Evolutionary conservation across 2,113 vertebrate species (phyloP).

Genomic region (Ahaetulla prasina): DNA sequence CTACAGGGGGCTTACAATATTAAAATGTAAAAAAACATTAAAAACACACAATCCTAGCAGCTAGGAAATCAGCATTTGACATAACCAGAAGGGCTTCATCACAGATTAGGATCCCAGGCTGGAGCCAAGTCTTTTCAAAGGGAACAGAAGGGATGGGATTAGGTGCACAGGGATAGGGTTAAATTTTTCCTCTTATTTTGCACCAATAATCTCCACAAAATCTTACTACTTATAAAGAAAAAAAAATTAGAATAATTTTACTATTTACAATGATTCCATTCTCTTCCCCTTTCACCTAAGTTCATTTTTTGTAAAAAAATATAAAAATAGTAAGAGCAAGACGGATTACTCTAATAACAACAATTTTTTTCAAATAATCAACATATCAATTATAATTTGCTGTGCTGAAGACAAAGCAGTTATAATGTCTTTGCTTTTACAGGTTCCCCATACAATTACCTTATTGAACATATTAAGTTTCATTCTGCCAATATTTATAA

Average conservation of each 20-base stretch:
- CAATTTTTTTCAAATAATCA: constrained; percentile 41
- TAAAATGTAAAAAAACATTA: no score
- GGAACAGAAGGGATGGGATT: background rate
- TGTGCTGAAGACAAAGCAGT: constrained; percentile 37
- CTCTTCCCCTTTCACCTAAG: background rate
- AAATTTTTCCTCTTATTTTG: background rate
- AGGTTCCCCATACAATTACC: constrained; percentile 3
- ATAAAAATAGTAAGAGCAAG: background rate
- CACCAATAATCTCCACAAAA: background rate
- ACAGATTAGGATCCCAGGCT: no score
- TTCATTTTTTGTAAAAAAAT: constrained; percentile 20
- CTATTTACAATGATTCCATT: constrained; percentile 18
- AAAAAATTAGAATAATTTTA: constrained; percentile 4
- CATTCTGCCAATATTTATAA: constrained; percentile 3
- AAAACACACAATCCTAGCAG: no score
- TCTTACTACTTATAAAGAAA: background rate
- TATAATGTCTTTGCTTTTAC: constrained; percentile 32
- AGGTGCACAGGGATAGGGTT: background rate
- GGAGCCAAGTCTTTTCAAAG: no score
- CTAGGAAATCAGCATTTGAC: no score
- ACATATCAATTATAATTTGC: constrained; percentile 29
- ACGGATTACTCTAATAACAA: constrained; percentile 25
- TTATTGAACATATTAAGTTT: constrained; percentile 33
- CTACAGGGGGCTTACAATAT: no score
- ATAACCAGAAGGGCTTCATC: no score